Evolutionary conservation across 2,888 invertebrate species (phyloP), one percentile per base, ranked within the genome.

Genomic region (Drosophila histrio): DNA sequence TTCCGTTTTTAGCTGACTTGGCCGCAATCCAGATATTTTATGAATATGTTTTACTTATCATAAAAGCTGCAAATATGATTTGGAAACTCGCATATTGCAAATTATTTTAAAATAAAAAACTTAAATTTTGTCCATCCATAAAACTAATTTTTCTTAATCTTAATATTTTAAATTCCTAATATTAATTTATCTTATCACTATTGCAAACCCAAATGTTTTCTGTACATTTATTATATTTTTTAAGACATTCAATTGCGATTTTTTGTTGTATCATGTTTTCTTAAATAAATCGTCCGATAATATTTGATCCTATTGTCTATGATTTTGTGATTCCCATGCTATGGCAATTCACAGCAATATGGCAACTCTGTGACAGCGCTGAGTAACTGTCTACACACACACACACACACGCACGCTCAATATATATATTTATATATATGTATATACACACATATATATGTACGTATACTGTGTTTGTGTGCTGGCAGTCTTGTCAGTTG

Each of bases 401-500:
- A 58, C 30, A 32, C 34, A 43, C 15, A 50, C 9, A 52, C 13
- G 15, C 38, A 21, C 32, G 6, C 28, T n/a, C 9, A 30, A 11
- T 64, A 21, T 49, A 7, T 41, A 39, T 59, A 59, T 58, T 56
- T 52, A 62, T 57, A 72, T 43, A 52, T 58, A 49, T 56, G 49
- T 53, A 59, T 54, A 66, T 70, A 59, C 66, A 59, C 54, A 60
- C 65, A 19, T 39, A n/a, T 78, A 67, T 74, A 62, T 65, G 56
- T 68, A 32, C 69, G 57, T 64, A 64, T 73, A 47, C 62, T 71
- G 84, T 58, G 63, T 41, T 46, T 71, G 74, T 75, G 66, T 56
- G 77, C 53, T 76, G 66, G 66, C 57, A 80, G 77, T 82, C 84
- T 89, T 89, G 89, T 89, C 90, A 89, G 89, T 90, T 89, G 89